These are phyloP conservation scores for Formica aserva DNA, from an alignment of 2,888 invertebrate genomes.

Conservation along the genomic window DNA sequence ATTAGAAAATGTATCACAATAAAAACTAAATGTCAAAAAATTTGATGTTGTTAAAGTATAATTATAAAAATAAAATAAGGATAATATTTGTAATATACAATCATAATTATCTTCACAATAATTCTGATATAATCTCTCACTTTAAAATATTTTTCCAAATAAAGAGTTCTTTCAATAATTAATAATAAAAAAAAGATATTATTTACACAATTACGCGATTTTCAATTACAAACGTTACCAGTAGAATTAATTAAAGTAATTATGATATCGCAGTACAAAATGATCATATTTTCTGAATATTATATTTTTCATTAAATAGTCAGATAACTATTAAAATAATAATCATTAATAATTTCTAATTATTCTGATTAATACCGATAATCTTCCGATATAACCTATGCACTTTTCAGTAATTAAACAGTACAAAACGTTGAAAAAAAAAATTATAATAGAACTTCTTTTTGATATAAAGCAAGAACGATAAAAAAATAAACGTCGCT, in stretches of 20 bases:
- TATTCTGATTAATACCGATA: neutral
- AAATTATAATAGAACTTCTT: slow-evolving; percentile 12
- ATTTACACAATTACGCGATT: neutral
- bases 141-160: neutral
- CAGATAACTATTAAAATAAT: neutral
- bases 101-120: neutral
- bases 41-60: neutral
- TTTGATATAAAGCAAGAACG: neutral
- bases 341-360: neutral
- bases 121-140: neutral
- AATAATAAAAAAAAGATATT: neutral
- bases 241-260: neutral
- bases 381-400: neutral
- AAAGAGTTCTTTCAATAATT: neutral
- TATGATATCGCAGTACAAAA: neutral
- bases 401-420: neutral
- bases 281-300: neutral
- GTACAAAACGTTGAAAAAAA: neutral
- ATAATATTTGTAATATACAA: neutral
- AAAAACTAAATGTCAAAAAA: neutral
- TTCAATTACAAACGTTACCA: neutral
- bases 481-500: slow-evolving; percentile 34
- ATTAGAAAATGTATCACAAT: neutral
- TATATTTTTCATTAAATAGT: neutral
- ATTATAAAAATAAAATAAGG: slow-evolving; percentile 5